Percentiles rank a stretch among this genome's conserved stretches.
These are phyloP conservation scores for Euleptes europaea DNA, from an alignment of 2,113 vertebrate species.

Conservation along the genomic window DNA sequence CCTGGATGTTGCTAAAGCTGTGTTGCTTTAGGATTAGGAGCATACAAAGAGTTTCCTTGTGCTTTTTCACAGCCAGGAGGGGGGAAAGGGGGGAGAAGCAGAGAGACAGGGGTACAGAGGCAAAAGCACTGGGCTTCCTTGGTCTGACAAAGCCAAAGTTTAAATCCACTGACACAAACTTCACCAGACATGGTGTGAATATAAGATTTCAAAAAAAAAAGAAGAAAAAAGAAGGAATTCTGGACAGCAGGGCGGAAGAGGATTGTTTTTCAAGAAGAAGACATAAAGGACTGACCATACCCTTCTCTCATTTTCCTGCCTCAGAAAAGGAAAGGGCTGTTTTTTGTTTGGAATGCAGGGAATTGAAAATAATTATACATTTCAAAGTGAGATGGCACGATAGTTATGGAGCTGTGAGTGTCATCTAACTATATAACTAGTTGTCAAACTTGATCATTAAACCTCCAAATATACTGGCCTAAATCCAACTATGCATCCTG, in stretches of 20 bases:
- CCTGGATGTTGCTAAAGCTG: slow-evolving; percentile 95
- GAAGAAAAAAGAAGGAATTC: too few relatives aligned
- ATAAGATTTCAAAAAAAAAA: slow-evolving; percentile 61
- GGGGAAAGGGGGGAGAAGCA: slow-evolving; percentile 76
- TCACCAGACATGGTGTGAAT: slow-evolving; percentile 70
- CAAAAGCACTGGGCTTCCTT: slow-evolving; percentile 70
- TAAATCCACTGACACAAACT: slow-evolving; percentile 78
- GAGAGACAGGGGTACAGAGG: slow-evolving; percentile 78
- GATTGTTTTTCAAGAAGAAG: slow-evolving; percentile 18
- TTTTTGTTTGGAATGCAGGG: neutral
- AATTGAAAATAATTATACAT: neutral
- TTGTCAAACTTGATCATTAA: neutral
- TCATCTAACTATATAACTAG: neutral
- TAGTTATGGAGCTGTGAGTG: neutral
- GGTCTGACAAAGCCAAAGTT: slow-evolving; percentile 75
- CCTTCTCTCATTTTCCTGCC: neutral
- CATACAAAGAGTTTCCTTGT: slow-evolving; percentile 95
- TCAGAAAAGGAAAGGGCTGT: neutral
- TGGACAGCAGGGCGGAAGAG: slow-evolving; percentile 6
- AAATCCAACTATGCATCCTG: too few relatives aligned
- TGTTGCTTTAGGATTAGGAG: slow-evolving; percentile 93
- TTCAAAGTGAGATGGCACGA: neutral
- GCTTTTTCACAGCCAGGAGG: slow-evolving; percentile 86
- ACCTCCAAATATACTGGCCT: neutral
- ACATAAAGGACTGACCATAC: neutral